Evolutionary conservation across 2,797 vertebrate species (phyloP), one percentile per base, ranked within the genome.

Genomic region (Stomatorhinus walkeri): DNA sequence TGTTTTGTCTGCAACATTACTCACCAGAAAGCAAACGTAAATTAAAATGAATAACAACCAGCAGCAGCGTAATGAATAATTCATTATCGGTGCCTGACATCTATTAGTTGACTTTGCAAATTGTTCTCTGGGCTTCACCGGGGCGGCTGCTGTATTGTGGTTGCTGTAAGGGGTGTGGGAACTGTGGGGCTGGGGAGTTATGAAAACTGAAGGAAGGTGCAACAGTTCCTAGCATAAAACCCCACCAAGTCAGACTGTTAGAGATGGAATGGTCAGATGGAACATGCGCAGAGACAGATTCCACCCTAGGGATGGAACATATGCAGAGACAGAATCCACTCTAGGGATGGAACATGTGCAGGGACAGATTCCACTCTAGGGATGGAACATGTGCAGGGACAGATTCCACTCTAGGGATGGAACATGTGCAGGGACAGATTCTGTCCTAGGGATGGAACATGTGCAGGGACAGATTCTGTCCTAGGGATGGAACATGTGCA

Each of bases 31-130:
- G 40, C 40, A 84, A 22, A 84, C 46, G 49, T 46, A 46, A 84
- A 84, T 84, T 84, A 84, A 46, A 84, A 46, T 48, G 40, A 84
- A 84, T 24, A 48, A 48, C 81, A 46, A 10, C 46, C 19, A 83
- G n/a, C 40, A 1, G 40, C 46, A 49, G 19, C 19, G 3, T 12
- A 22, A 49, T 46, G 81, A 84, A 84, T 84, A 46, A 46, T 84
- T 84, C 81, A 84, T 84, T 84, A 46, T 84, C 7, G 10, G 12
- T 7, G 40, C 81, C 81, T 84, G 81, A 22, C 46, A 49, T 84
- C 46, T 49, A 48, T 48, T 46, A 72, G 64, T 36, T 72, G 64
- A 72, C 28, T 72, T 72, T 46, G n/a, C 40, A 49, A 46, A n/a
- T 9, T 84, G 6, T 84, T 49, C n/a, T 46, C 19, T 22, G 40